Conservation (phyloP, 2,888 invertebrate species). For the Hypsopygia costalis region DNA sequence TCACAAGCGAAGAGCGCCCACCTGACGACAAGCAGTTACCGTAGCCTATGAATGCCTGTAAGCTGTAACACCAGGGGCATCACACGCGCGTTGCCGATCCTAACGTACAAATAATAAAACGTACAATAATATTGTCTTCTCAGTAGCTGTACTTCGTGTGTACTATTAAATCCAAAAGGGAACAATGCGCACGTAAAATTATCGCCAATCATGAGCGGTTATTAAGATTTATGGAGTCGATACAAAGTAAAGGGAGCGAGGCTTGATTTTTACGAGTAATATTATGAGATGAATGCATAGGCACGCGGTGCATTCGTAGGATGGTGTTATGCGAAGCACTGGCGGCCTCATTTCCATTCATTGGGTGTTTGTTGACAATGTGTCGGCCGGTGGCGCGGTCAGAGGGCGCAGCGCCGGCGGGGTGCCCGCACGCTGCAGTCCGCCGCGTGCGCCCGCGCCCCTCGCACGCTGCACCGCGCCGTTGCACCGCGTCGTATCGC, state of each 20-base stretch:
- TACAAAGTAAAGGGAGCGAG: conserved; percentile 10
- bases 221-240: conserved; percentile 8
- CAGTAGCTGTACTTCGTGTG: too few species aligned
- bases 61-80: too few species aligned
- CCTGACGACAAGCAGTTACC: too few species aligned
- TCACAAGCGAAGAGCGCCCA: too few species aligned
- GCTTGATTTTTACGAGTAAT: conserved; percentile 6
- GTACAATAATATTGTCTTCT: too few species aligned
- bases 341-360: conserved; percentile 66
- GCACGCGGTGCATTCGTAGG: conserved; percentile 10
- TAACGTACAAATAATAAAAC: too few species aligned
- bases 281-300: conserved; percentile 15
- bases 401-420: conserved; percentile 42
- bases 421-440: conserved; percentile 42
- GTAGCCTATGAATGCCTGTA: too few species aligned
- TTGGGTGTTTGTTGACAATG: conserved; percentile 67
- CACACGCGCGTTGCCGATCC: too few species aligned
- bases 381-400: conserved; percentile 46
- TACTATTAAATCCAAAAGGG: conserved; percentile 15
- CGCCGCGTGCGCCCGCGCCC: conserved; percentile 55
- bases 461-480: conserved; percentile 51
- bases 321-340: conserved; percentile 33
- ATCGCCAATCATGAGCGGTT: conserved; percentile 4
- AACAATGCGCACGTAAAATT: conserved; percentile 7
- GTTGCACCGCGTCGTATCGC: conserved; percentile 17